Evolutionary conservation across 2,113 vertebrate genomes (phyloP), one percentile per base, ranked within the genome.

Genomic region (Gopherus flavomarginatus): DNA sequence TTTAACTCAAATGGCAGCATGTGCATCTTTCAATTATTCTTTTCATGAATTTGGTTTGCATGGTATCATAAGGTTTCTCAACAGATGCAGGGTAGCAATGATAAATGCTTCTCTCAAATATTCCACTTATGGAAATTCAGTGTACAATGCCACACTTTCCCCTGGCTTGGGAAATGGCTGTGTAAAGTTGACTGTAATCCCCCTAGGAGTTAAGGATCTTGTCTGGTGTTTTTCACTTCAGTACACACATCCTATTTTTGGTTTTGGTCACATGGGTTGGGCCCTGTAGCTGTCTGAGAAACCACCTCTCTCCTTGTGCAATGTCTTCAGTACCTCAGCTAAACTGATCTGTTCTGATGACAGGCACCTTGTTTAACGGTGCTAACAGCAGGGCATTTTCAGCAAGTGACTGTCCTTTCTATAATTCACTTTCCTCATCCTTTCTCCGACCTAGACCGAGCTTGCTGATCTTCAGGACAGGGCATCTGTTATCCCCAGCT

Each of bases 91-190:
- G 72, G 21, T 90, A 86, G 54, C 1, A 2, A 24, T 54, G 79
- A 22, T 77, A 82, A 59, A 93, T 95, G 50, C 5, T 97, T 93
- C 85, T 53, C 29, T 90, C 3, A 0, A n/a, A 69, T 62, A 47
- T 78, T 88, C 89, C 29, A 72, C 0, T 83, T 75, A 50, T 59
- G 87, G 90, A 95, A 96, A 92, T 54, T 9, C 2, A n/a, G 10
- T 89, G 44, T 91, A 93, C 65, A 22, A 38, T 90, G 12, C 81
- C 3, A 0, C 49, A 22, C 31, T 96, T 97, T 57, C 65, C 86
- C 90, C 89, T 91, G 89, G 92, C 62, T 4, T 93, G 50, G 95
- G 91, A 96, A 94, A 87, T 77, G 92, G 69, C 90, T 97, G 88
- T 96, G 96, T 95, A 91, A 81, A 88, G 93, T 75, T 95, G 87